Conservation (phyloP, 2,113 vertebrate genomes). For the Procavia capensis region DNA sequence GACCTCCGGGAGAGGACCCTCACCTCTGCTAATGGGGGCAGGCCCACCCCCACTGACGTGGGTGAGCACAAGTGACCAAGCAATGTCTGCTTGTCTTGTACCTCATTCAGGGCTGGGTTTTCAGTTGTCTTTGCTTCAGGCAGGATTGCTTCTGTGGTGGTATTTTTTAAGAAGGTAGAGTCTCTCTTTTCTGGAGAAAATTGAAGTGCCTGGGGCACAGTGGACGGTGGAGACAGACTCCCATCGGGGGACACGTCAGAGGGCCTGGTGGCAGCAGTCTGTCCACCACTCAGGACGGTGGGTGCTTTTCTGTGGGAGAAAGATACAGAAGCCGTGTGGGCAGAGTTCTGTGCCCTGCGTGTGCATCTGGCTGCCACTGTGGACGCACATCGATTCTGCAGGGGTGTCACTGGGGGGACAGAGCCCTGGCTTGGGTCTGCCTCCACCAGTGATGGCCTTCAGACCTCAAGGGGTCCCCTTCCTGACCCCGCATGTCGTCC, state of each 20-base stretch:
- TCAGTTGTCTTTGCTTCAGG: background rate
- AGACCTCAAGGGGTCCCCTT: fast-evolving
- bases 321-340: background rate
- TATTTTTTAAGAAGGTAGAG: background rate
- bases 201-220: constrained; percentile 82
- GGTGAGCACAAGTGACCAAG: fast-evolving
- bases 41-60: fast-evolving
- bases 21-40: too few species aligned
- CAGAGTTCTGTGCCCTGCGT: fast-evolving
- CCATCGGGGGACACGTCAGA: constrained; percentile 44
- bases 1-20: too few species aligned
- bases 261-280: fast-evolving
- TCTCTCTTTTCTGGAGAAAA: constrained; percentile 87
- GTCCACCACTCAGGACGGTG: background rate
- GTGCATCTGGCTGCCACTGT: fast-evolving
- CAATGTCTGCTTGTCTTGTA: background rate
- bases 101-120: constrained; percentile 69
- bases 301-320: constrained; percentile 65
- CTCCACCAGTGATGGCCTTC: background rate
- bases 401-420: fast-evolving
- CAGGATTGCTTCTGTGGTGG: background rate
- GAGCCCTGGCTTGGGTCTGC: fast-evolving
- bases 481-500: background rate
- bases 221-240: constrained; percentile 53
- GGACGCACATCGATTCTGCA: fast-evolving